Percentiles rank a stretch among this genome's conserved stretches.
phyloP scores from a whole-genome alignment of 1,140 invertebrate genomes.

The Maconellicoccus hirsutus region DNA sequence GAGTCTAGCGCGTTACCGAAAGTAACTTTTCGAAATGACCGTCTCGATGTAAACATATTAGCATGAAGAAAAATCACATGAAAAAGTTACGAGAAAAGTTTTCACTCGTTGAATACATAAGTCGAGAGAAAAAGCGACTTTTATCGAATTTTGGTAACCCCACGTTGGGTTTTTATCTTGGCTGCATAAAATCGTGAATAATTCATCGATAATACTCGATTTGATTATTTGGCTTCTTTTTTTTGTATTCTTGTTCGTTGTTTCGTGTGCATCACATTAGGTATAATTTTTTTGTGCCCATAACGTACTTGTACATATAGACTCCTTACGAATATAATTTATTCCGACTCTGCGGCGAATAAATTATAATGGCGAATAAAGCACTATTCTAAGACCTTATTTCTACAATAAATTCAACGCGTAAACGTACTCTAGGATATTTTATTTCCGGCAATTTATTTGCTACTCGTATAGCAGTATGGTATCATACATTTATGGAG shows the following conservation, averaged over 20 bases:
- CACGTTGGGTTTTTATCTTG: too few species aligned
- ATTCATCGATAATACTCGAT: not conserved
- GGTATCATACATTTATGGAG: not conserved
- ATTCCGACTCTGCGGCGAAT: not conserved
- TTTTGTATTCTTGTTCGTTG: too few species aligned
- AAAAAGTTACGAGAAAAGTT: too few species aligned
- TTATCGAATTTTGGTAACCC: too few species aligned
- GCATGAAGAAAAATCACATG: too few species aligned
- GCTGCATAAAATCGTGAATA: not conserved
- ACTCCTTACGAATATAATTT: not conserved
- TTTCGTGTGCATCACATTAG: not conserved
- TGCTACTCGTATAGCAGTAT: not conserved
- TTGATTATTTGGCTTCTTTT: not conserved
- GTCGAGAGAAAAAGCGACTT: too few species aligned
- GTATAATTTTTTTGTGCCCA: not conserved
- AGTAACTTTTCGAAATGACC: too few species aligned
- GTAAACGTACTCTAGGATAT: not conserved
- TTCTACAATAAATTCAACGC: not conserved
- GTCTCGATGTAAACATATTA: too few species aligned
- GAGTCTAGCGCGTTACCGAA: too few species aligned
- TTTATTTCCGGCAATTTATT: slow-evolving; percentile 9
- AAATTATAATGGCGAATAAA: not conserved
- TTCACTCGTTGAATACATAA: too few species aligned
- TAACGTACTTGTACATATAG: too few species aligned
- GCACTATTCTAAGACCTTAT: not conserved